A percentile compares a stretch with the other conserved stretches of the same genome.
These are phyloP conservation scores for Dasypogon diadema DNA, from an alignment of 2,888 invertebrate genomes.

Conservation along the genomic window DNA sequence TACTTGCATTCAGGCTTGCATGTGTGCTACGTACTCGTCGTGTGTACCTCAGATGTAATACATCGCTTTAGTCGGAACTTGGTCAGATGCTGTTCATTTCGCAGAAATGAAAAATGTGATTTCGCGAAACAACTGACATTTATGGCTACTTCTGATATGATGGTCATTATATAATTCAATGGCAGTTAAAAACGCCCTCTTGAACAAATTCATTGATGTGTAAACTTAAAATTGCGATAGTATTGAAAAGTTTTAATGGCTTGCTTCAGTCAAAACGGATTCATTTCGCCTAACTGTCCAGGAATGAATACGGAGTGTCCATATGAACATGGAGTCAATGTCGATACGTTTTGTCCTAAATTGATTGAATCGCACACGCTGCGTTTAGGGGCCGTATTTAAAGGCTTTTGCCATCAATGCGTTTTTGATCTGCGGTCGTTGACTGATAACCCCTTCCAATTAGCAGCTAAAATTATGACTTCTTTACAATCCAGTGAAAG, in stretches of 20 bases:
- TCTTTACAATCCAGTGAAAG: too few species aligned
- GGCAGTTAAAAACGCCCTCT: conserved; percentile 51
- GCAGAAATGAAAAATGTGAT: conserved; percentile 52
- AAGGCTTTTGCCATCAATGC: neutral
- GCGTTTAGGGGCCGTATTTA: neutral
- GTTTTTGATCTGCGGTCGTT: too few species aligned
- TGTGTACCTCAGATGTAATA: conserved; percentile 20
- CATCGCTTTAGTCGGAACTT: conserved; percentile 30
- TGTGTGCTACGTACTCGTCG: neutral
- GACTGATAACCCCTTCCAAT: too few species aligned
- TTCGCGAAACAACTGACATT: conserved; percentile 51
- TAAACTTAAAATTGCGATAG: conserved; percentile 67
- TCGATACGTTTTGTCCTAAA: neutral
- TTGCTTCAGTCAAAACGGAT: conserved; percentile 61
- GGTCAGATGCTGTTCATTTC: conserved; percentile 45
- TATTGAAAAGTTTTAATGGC: conserved; percentile 63
- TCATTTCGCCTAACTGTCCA: conserved; percentile 47
- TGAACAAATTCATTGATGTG: conserved; percentile 65
- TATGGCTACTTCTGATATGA: conserved; percentile 52
- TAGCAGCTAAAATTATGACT: too few species aligned
- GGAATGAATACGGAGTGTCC: neutral
- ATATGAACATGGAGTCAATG: neutral
- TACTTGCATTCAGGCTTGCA: too few species aligned
- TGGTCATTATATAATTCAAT: conserved; percentile 50
- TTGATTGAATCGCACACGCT: neutral